These are phyloP conservation scores for Sylvia borin DNA, from an alignment of 2,797 vertebrate genomes.

Conservation along the genomic window DNA sequence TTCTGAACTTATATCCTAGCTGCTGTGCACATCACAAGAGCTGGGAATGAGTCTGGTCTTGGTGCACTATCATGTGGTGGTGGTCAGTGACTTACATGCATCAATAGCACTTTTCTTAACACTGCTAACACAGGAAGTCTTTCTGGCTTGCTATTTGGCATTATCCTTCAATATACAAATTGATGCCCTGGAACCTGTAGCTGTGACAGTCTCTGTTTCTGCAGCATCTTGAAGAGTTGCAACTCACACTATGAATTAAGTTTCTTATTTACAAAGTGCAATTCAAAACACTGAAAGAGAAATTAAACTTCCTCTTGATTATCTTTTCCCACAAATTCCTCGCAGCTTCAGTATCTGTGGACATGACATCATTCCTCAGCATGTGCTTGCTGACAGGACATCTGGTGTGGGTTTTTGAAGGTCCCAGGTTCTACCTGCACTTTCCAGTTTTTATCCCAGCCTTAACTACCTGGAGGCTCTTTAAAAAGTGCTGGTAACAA, in stretches of 20 bases:
- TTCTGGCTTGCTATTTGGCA: not conserved
- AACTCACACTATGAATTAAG: not conserved
- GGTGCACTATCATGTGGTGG: rapidly evolving
- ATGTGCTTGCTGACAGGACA: not conserved
- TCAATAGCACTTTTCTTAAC: not conserved
- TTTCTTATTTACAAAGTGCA: not conserved
- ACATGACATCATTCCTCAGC: not conserved
- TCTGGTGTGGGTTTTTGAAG: not conserved
- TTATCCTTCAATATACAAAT: not conserved
- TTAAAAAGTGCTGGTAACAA: not conserved
- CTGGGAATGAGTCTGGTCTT: not conserved
- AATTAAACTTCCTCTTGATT: not conserved
- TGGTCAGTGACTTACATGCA: not conserved
- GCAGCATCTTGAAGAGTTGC: not conserved
- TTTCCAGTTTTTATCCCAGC: not conserved
- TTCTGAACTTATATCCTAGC: not conserved
- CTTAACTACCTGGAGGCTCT: not conserved
- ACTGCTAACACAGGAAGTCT: not conserved
- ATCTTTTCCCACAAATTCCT: not conserved
- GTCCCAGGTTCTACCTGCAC: not conserved
- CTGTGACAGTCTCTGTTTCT: not conserved
- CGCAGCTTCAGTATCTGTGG: not conserved
- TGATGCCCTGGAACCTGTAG: not conserved
- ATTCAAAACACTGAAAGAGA: not conserved
- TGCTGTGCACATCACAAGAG: not conserved